A percentile compares a stretch with the other conserved stretches of the same genome.
Conservation (phyloP, 2,113 vertebrate species). For the Gracilinanus agilis region DNA sequence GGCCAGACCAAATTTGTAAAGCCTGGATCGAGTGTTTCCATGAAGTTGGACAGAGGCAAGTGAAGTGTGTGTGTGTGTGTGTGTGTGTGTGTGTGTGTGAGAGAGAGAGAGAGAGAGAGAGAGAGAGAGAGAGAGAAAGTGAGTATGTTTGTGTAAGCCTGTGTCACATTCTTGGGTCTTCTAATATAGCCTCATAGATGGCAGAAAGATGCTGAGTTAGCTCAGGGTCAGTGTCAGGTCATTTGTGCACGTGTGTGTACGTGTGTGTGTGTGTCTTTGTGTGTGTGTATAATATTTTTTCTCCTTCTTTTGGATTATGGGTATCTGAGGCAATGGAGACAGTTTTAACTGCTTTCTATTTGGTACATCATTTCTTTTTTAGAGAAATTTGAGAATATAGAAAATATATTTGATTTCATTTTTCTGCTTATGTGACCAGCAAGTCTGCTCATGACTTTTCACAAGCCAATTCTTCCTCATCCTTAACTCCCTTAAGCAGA, state of each 20-base stretch:
- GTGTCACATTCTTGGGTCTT: not conserved
- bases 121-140: no score
- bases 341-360: not conserved
- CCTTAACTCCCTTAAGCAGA: not conserved
- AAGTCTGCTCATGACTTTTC: not conserved
- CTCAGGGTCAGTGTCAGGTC: no score
- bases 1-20: not conserved
- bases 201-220: not conserved
- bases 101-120: no score
- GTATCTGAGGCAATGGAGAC: not conserved
- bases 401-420: not conserved
- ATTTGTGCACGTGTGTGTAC: not conserved
- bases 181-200: not conserved
- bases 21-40: not conserved
- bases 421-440: not conserved
- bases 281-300: no score
- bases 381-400: not conserved
- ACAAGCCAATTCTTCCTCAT: not conserved
- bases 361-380: not conserved
- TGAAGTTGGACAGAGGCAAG: no score
- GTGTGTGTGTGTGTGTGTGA: no score
- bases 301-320: not conserved
- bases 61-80: no score
- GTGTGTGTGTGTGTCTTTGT: no score
- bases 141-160: not conserved